Conservation (phyloP, 2,888 invertebrate genomes). For the Amphipoea lucens region DNA sequence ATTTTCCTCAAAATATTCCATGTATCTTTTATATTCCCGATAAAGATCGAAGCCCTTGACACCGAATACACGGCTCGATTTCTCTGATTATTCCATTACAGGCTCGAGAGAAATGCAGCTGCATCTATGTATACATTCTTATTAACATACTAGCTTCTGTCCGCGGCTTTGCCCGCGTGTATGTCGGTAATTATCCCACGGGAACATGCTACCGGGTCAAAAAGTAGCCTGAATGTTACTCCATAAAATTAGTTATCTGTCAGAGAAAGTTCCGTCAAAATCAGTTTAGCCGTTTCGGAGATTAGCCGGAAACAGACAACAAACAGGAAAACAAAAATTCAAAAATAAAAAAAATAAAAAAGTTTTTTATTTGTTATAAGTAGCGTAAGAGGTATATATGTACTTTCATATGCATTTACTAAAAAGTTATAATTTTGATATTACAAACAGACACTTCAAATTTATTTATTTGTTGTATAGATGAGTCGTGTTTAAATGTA, state of each 20-base stretch:
- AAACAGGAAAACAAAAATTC: neutral
- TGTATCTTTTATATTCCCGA: conserved; percentile 25
- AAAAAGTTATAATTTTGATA: neutral
- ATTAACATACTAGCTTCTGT: neutral
- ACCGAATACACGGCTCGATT: conserved; percentile 22
- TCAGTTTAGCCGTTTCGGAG: neutral
- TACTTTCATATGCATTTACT: neutral
- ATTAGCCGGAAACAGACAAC: neutral
- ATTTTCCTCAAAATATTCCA: conserved; percentile 42
- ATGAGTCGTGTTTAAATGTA: conserved; percentile 36
- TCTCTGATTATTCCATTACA: conserved; percentile 31
- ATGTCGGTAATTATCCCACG: neutral
- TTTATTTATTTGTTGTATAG: neutral
- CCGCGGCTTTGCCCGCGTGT: neutral
- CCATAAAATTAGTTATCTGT: neutral
- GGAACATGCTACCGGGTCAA: no score
- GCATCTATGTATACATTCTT: conserved; percentile 28
- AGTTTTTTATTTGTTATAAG: neutral
- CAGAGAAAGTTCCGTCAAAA: neutral
- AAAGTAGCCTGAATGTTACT: no score
- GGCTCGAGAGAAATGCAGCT: neutral
- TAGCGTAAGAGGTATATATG: neutral
- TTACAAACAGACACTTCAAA: neutral
- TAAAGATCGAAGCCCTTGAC: conserved; percentile 54
- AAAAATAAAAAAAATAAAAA: neutral